Conservation (phyloP, 2,113 vertebrate species). For the Typhlomys cinereus region DNA sequence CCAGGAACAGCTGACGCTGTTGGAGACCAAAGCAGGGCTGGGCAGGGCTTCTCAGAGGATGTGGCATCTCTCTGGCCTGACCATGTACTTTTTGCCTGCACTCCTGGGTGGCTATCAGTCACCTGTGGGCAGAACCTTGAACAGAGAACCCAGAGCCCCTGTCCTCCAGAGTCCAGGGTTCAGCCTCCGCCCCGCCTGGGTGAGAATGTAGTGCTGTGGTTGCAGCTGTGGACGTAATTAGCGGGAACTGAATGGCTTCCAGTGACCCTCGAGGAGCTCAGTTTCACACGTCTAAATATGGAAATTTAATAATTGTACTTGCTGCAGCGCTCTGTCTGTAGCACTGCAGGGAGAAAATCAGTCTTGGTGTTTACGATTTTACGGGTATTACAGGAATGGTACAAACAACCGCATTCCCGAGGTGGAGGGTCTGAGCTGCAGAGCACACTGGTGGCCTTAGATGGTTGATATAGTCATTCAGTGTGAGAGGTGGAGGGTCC, state of each 20-base stretch:
- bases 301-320: slow-evolving; percentile 54
- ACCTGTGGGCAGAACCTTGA: neutral
- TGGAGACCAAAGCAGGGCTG: neutral
- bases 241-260: neutral
- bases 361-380: slow-evolving; percentile 45
- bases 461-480: neutral
- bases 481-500: neutral
- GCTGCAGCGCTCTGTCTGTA: slow-evolving; percentile 16
- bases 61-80: neutral
- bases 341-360: slow-evolving; percentile 44
- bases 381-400: slow-evolving; percentile 25
- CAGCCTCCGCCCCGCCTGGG: neutral
- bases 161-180: neutral
- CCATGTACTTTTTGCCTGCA: neutral
- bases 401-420: neutral
- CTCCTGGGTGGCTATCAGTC: neutral
- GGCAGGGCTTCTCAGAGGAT: neutral
- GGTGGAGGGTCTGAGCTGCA: neutral
- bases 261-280: slow-evolving; percentile 27
- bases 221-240: neutral
- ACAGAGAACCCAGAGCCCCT: neutral
- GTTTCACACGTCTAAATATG: slow-evolving; percentile 16
- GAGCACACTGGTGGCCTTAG: neutral
- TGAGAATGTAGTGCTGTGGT: neutral
- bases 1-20: no score